Evolutionary conservation across 2,888 invertebrate species (phyloP).

Genomic region (Alsophila aescularia): DNA sequence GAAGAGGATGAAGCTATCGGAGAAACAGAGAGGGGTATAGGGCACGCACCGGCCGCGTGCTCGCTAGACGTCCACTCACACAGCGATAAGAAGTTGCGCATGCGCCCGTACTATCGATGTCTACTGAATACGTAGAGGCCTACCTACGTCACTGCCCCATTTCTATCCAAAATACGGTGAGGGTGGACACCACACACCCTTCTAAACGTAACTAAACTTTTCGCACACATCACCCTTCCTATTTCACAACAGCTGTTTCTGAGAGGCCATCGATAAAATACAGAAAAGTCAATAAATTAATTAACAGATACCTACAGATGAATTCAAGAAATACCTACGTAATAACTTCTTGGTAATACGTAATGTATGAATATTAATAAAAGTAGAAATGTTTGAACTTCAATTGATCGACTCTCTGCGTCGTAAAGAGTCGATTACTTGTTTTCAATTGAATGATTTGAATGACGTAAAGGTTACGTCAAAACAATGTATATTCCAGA

Average conservation of each 20-base stretch:
- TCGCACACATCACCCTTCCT: slow-evolving; percentile 2
- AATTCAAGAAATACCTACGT: too few species aligned
- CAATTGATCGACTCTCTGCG: too few species aligned
- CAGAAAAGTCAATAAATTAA: background rate
- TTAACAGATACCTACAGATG: too few species aligned
- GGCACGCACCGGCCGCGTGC: slow-evolving; percentile 76
- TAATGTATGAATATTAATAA: too few species aligned
- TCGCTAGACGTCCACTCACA: slow-evolving; percentile 70
- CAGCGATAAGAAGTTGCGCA: slow-evolving; percentile 67
- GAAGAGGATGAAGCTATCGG: slow-evolving; percentile 59
- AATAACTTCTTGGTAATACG: too few species aligned
- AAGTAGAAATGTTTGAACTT: too few species aligned
- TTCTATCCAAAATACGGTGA: slow-evolving; percentile 64
- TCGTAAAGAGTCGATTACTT: too few species aligned
- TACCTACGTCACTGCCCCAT: slow-evolving; percentile 65
- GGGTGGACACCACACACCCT: slow-evolving; percentile 11
- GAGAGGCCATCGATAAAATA: background rate
- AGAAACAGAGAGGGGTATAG: slow-evolving; percentile 60
- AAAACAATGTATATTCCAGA: too few species aligned
- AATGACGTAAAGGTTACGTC: too few species aligned
- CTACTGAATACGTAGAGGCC: slow-evolving; percentile 64
- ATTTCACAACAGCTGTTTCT: background rate
- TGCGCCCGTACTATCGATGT: slow-evolving; percentile 68
- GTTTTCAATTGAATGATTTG: too few species aligned
- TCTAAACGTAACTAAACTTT: slow-evolving; percentile 8